Evolutionary conservation across 2,113 vertebrate species (phyloP), one percentile per base, ranked within the genome.

Genomic region (Nibea albiflora): DNA sequence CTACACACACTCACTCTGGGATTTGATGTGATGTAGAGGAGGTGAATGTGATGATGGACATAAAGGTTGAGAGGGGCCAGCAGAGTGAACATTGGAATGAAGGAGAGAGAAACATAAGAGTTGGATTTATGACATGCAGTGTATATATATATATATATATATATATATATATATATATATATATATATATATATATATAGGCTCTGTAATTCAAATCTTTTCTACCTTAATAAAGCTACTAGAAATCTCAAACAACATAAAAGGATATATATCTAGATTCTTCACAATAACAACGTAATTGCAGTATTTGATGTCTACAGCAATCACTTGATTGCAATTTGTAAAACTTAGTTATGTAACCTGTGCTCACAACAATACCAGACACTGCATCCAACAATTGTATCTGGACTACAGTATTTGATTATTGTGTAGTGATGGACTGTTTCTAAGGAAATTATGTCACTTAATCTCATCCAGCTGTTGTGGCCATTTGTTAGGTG

Each of bases 401-500:
- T 20, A 26, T 20, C n/a, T 66, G 24, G 53, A 20, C 7, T 57
- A 53, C 62, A 26, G 47, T 6, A 42, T 4, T 53, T 42, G n/a
- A 20, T 20, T 28, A 35, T 5, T 47, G 49, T 42, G 17, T 60
- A 52, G 16, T 44, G 52, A 39, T 47, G 3, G 31, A 7, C 39
- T 73, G 39, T 78, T 81, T 69, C 26, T 64, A 39, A 22, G 79
- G 60, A 31, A 80, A n/a, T 68, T 61, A 58, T 52, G 58, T 56
- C 66, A n/a, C n/a, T 80, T 85, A 9, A 58, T 54, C 58, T 11
- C 17, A 64, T 68, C 44, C 58, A 86, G 78, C 76, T 79, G 77
- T 16, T 72, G 39, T 7, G 4, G 52, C 39, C 62, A 73, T 85
- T 84, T 80, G 84, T 68, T 68, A 26, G 50, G 49, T 61, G 70